Evolutionary conservation across 2,113 vertebrate genomes (phyloP).

Genomic region (Beaufortia kweichowensis): DNA sequence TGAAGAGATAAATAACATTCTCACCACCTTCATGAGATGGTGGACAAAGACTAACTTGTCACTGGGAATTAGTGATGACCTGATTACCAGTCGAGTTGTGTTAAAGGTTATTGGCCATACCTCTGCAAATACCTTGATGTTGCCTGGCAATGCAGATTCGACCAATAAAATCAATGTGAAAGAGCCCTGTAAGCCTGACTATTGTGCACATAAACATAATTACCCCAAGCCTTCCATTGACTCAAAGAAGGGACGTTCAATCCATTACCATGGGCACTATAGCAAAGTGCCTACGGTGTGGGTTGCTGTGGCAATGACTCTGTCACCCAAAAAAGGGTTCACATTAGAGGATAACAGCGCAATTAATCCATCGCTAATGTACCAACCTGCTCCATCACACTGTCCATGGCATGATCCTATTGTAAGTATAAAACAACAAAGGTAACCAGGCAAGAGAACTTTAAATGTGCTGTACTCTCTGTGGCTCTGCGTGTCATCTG

Average conservation of each 20-base stretch:
- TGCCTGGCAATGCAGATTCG: conserved; percentile 31
- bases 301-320: conserved; percentile 52
- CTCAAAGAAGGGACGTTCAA: conserved; percentile 54
- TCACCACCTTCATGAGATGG: not conserved
- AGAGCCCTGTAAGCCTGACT: conserved; percentile 30
- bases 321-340: conserved; percentile 43
- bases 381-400: conserved; percentile 56
- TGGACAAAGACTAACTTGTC: not conserved
- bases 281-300: conserved; percentile 40
- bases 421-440: conserved; percentile 60
- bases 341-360: conserved; percentile 40
- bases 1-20: too few species aligned
- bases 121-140: not conserved
- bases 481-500: conserved; percentile 47
- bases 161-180: conserved; percentile 28
- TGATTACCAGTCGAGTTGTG: not conserved
- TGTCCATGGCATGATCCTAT: conserved; percentile 62
- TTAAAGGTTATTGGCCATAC: not conserved
- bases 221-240: conserved; percentile 47
- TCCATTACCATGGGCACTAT: conserved; percentile 45
- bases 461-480: conserved; percentile 63
- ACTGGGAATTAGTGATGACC: not conserved
- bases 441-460: conserved; percentile 60
- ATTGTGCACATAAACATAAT: conserved; percentile 46
- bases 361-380: conserved; percentile 63